Evolutionary conservation across 2,888 invertebrate species (phyloP).

Genomic region (Eledona agricola): DNA sequence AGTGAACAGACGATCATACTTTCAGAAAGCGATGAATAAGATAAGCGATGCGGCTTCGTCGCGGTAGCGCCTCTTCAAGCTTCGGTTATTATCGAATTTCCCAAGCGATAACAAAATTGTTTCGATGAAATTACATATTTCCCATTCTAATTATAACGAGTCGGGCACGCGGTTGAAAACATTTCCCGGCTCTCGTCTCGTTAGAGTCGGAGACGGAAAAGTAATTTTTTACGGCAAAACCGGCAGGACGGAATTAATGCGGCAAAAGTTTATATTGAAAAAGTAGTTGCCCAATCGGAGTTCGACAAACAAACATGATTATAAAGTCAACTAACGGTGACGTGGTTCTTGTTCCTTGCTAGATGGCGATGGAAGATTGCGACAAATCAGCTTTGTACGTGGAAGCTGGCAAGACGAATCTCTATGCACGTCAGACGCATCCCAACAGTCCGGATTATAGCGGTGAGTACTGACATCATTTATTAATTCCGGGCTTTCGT

Average conservation of each 20-base stretch:
- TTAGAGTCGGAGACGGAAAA: conserved; percentile 3
- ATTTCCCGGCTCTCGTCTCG: too few species aligned
- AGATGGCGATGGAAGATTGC: conserved; percentile 53
- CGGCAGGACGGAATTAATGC: conserved; percentile 26
- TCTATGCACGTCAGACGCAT: conserved; percentile 56
- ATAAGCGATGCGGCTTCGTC: too few species aligned
- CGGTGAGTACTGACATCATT: too few species aligned
- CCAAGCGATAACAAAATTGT: too few species aligned
- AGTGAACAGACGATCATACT: too few species aligned
- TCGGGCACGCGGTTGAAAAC: too few species aligned
- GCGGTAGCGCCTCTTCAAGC: too few species aligned
- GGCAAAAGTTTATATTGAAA: conserved; percentile 26
- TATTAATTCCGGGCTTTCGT: too few species aligned
- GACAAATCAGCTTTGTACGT: conserved; percentile 57
- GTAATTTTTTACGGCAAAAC: conserved; percentile 26
- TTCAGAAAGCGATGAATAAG: too few species aligned
- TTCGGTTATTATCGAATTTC: too few species aligned
- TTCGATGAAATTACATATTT: too few species aligned
- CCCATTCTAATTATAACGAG: too few species aligned
- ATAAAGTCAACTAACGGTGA: conserved; percentile 26
- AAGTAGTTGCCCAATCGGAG: conserved; percentile 25
- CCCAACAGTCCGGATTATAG: conserved; percentile 68
- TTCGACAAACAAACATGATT: conserved; percentile 35
- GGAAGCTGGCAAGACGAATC: conserved; percentile 54
- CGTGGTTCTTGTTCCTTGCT: conserved; percentile 33